A percentile compares a stretch with the other conserved stretches of the same genome.
Conservation (phyloP, 2,113 vertebrate species). For the Pelecanoides urinatrix region DNA sequence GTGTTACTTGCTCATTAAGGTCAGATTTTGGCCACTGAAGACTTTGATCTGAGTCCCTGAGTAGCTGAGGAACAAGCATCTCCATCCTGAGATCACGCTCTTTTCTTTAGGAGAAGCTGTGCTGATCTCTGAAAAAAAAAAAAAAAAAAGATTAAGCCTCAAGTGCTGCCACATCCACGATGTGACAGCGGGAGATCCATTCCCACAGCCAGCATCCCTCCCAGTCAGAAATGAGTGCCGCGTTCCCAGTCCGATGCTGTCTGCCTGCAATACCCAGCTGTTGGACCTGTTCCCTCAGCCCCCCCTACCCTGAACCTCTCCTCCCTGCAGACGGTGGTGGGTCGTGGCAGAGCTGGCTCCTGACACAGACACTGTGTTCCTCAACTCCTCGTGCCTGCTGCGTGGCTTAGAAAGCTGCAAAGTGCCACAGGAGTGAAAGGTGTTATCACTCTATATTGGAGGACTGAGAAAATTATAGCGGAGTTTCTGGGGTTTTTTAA, state of each 20-base stretch:
- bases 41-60: background rate
- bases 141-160: background rate
- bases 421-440: background rate
- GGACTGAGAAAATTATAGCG: background rate
- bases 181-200: rapidly evolving
- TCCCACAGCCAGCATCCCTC: background rate
- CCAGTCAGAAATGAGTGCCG: background rate
- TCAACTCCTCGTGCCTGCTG: background rate
- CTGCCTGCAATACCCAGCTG: background rate
- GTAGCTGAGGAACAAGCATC: background rate
- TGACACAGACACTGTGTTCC: background rate
- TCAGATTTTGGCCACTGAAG: background rate
- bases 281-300: background rate
- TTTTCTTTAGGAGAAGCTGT: background rate
- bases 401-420: background rate
- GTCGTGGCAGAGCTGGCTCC: background rate
- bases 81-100: background rate
- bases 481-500: background rate
- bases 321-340: background rate
- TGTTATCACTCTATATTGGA: rapidly evolving
- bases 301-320: background rate
- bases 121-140: background rate
- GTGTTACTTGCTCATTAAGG: background rate
- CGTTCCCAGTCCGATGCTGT: rapidly evolving
- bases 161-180: background rate